phyloP scores from a whole-genome alignment of 2,888 invertebrate genomes.

The Drosophila meridiana region DNA sequence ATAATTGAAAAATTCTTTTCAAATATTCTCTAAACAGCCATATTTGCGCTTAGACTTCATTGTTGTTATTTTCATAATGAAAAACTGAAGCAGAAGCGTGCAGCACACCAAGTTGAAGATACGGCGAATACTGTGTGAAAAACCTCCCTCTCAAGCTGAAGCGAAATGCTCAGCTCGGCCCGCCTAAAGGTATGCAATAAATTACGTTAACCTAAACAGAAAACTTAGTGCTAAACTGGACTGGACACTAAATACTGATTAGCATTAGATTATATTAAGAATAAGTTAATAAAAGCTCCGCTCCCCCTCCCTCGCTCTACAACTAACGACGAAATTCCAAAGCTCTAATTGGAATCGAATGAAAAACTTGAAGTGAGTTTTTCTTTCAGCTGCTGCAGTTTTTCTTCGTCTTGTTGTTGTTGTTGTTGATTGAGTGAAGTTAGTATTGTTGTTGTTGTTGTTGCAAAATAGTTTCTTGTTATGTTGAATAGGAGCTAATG shows the following conservation, averaged over 20 bases:
- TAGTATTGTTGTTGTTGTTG: conserved; percentile 39
- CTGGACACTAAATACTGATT: conserved; percentile 37
- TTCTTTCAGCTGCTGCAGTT: conserved; percentile 17
- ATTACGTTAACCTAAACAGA: conserved; percentile 33
- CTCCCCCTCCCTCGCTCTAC: conserved; percentile 3
- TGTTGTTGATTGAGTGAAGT: conserved; percentile 55
- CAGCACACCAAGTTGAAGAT: conserved; percentile 3
- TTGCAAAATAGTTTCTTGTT: conserved; percentile 82
- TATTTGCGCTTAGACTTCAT: conserved; percentile 85
- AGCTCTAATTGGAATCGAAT: not conserved
- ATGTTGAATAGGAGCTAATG: conserved; percentile 80
- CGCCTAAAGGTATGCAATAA: conserved; percentile 61
- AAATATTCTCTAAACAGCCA: conserved; percentile 85
- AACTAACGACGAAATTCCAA: not conserved
- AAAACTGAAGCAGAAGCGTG: conserved; percentile 69
- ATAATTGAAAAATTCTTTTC: conserved; percentile 79
- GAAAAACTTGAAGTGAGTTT: conserved; percentile 14
- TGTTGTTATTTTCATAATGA: conserved; percentile 84
- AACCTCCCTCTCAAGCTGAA: conserved; percentile 33
- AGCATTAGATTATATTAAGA: conserved; percentile 4
- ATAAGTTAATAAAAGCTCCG: conserved; percentile 22
- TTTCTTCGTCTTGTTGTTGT: conserved; percentile 34
- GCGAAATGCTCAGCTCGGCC: conserved; percentile 25
- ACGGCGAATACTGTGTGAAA: conserved; percentile 1
- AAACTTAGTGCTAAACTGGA: conserved; percentile 10